phyloP scores from a whole-genome alignment of 2,797 vertebrate genomes.

The Sciurus vulgaris region DNA sequence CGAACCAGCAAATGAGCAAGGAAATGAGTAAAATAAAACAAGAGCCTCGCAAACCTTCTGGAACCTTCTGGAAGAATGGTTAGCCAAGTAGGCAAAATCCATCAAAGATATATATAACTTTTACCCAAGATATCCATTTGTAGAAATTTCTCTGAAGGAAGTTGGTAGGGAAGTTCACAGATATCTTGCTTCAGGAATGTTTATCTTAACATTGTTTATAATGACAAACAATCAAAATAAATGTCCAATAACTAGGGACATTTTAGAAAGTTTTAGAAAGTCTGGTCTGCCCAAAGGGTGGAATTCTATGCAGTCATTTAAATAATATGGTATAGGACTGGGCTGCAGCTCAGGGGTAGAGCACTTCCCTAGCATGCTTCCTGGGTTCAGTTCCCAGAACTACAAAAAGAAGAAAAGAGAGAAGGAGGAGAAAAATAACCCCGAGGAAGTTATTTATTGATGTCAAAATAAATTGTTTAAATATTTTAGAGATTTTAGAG shows the following conservation, averaged over 20 bases:
- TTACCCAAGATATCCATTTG: neutral
- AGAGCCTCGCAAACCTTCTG: neutral
- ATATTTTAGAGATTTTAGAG: slow-evolving; percentile 46
- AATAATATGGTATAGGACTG: neutral
- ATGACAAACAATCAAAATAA: slow-evolving; percentile 8
- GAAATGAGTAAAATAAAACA: slow-evolving; percentile 46
- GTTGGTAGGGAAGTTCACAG: neutral
- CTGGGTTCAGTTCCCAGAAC: no score
- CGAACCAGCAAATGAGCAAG: neutral
- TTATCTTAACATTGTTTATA: slow-evolving; percentile 27
- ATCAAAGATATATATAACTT: neutral
- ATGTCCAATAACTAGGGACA: slow-evolving; percentile 4
- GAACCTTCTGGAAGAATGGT: slow-evolving; percentile 12
- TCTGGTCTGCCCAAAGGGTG: slow-evolving; percentile 14
- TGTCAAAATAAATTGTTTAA: slow-evolving; percentile 52
- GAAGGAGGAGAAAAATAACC: neutral
- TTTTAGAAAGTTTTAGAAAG: slow-evolving; percentile 38
- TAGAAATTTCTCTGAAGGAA: slow-evolving; percentile 59
- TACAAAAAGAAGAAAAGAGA: no score
- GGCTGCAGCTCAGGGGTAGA: no score
- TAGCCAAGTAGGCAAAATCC: slow-evolving; percentile 47
- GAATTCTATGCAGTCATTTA: neutral
- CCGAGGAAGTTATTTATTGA: slow-evolving; percentile 34
- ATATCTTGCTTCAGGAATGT: slow-evolving; percentile 58
- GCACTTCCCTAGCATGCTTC: no score